Evolutionary conservation across 2,113 vertebrate species (phyloP).

Genomic region (Tamias sibiricus): DNA sequence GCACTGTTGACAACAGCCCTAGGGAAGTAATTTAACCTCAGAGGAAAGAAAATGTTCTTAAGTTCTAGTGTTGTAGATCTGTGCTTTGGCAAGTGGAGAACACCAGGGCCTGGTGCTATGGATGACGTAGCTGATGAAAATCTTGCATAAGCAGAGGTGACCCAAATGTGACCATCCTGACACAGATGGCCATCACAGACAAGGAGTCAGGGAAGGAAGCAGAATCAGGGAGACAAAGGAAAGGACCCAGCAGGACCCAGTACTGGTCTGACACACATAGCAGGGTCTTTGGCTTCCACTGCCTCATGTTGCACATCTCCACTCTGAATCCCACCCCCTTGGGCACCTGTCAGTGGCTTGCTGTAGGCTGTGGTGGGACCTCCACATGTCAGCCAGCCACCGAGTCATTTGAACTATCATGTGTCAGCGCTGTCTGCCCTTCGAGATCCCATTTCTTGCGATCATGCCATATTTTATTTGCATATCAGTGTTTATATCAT

Average conservation of each 20-base stretch:
- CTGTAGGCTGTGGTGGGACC: neutral
- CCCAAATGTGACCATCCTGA: neutral
- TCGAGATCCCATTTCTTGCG: neutral
- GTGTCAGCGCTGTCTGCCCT: too few species aligned
- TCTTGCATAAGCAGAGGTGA: neutral
- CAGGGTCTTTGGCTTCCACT: neutral
- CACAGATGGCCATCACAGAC: neutral
- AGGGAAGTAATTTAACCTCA: neutral
- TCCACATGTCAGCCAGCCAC: neutral
- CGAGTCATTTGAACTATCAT: neutral
- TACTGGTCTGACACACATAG: neutral
- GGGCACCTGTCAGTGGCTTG: neutral
- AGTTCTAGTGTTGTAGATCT: neutral
- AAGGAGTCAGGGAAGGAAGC: neutral
- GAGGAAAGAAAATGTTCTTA: neutral
- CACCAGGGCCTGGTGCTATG: neutral
- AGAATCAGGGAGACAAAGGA: neutral
- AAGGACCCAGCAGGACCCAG: neutral
- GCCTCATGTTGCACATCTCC: too few species aligned
- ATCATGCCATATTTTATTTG: neutral
- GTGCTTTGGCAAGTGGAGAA: neutral
- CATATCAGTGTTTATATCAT: neutral
- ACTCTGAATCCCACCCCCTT: neutral
- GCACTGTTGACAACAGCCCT: neutral
- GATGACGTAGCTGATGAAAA: neutral